phyloP scores from a whole-genome alignment of 2,797 vertebrate species.

The Poecilia gillii region DNA sequence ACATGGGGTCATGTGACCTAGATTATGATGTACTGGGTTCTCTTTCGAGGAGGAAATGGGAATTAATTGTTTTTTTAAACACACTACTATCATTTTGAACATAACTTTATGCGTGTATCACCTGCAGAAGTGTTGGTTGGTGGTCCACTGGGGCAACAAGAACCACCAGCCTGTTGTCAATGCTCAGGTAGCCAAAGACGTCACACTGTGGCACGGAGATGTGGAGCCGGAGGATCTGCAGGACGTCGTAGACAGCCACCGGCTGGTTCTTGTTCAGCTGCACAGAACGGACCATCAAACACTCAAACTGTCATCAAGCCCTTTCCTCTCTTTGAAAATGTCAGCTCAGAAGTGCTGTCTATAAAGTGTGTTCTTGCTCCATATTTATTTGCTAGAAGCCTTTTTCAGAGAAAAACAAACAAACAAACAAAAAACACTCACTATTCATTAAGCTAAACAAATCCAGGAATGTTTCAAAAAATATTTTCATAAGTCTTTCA shows the following conservation, averaged over 20 bases:
- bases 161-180: slow-evolving; percentile 93
- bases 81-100: not conserved
- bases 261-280: slow-evolving; percentile 91
- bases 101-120: slow-evolving; percentile 51
- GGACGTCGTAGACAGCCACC: slow-evolving; percentile 89
- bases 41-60: not conserved
- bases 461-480: not conserved
- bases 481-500: too few species aligned
- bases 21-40: not conserved
- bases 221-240: slow-evolving; percentile 90
- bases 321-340: not conserved
- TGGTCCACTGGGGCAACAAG: slow-evolving; percentile 92
- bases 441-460: not conserved
- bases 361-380: not conserved
- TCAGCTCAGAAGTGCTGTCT: not conserved
- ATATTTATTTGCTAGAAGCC: not conserved
- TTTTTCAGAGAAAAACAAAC: not conserved
- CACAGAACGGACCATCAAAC: not conserved
- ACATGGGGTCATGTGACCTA: not conserved
- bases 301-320: not conserved
- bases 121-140: slow-evolving; percentile 92
- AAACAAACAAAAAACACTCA: not conserved
- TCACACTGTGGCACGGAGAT: slow-evolving; percentile 97
- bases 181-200: slow-evolving; percentile 95
- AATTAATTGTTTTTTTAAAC: not conserved